Conservation (phyloP, 2,113 vertebrate genomes). For the Geococcyx californianus region DNA sequence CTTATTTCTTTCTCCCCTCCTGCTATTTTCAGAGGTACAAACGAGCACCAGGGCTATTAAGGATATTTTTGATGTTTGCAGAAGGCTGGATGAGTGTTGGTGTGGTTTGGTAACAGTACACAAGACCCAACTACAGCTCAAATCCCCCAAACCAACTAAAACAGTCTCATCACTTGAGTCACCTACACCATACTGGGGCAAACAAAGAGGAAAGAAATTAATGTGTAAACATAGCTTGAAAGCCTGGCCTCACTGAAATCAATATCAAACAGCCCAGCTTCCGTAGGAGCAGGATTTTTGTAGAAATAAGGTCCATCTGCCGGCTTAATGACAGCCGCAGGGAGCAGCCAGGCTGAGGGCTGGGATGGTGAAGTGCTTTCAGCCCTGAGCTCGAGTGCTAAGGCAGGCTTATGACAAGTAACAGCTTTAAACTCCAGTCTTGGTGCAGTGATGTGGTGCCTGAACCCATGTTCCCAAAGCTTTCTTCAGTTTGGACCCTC, state of each 20-base stretch:
- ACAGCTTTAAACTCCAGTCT: neutral
- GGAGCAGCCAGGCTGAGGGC: neutral
- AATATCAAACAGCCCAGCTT: neutral
- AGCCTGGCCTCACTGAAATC: neutral
- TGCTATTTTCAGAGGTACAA: neutral
- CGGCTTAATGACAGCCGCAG: neutral
- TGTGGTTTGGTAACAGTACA: neutral
- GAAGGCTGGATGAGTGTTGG: neutral
- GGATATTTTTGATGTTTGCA: neutral
- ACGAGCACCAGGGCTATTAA: neutral
- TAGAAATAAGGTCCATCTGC: neutral
- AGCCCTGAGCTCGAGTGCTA: neutral
- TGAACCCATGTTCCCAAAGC: neutral
- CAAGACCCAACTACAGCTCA: neutral
- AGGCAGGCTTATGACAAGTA: neutral
- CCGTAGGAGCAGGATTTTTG: neutral
- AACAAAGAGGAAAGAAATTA: neutral
- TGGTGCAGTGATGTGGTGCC: neutral
- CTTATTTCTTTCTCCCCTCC: neutral
- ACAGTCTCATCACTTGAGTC: fast-evolving
- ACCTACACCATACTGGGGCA: fast-evolving
- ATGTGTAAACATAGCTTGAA: neutral
- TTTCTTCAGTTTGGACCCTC: neutral
- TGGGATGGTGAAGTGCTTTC: fast-evolving
- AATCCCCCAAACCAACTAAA: neutral